Evolutionary conservation across 92 coral and sea anemone genomes (phyloP).

Genomic region (Parazoanthus atlanticus): DNA sequence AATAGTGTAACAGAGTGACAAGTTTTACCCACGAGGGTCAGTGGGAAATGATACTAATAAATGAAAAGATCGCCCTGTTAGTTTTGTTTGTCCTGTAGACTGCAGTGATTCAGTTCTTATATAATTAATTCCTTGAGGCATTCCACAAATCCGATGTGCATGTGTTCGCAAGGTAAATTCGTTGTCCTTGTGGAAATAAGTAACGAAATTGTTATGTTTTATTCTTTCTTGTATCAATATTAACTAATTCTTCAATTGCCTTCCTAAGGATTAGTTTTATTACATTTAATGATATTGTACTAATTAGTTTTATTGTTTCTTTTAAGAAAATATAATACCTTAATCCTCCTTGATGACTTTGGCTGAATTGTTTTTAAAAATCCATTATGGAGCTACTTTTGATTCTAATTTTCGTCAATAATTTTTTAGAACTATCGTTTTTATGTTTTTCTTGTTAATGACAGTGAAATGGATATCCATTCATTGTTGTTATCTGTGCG

Average conservation of each 20-base stretch:
- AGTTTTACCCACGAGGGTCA: constrained; percentile 8
- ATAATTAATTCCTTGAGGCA: constrained; percentile 21
- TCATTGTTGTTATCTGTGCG: background rate
- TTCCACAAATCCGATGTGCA: background rate
- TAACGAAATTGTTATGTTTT: background rate
- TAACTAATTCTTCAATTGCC: background rate
- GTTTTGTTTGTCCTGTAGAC: background rate
- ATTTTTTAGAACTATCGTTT: no score
- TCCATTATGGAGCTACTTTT: background rate
- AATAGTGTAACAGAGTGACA: background rate
- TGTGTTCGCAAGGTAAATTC: background rate
- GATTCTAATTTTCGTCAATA: no score
- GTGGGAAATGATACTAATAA: background rate
- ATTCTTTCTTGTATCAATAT: background rate
- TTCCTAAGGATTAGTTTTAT: no score
- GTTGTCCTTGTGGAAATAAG: background rate
- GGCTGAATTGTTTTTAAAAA: background rate
- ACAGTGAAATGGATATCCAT: background rate
- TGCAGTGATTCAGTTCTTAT: constrained; percentile 9
- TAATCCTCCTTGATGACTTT: background rate
- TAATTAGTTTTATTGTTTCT: no score
- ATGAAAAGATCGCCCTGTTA: constrained; percentile 12
- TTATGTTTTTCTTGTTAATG: background rate
- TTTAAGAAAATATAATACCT: background rate
- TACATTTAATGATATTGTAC: background rate